Base-by-base conservation (phyloP, 2,797 vertebrate genomes). In the Melopsittacus undulatus region DNA sequence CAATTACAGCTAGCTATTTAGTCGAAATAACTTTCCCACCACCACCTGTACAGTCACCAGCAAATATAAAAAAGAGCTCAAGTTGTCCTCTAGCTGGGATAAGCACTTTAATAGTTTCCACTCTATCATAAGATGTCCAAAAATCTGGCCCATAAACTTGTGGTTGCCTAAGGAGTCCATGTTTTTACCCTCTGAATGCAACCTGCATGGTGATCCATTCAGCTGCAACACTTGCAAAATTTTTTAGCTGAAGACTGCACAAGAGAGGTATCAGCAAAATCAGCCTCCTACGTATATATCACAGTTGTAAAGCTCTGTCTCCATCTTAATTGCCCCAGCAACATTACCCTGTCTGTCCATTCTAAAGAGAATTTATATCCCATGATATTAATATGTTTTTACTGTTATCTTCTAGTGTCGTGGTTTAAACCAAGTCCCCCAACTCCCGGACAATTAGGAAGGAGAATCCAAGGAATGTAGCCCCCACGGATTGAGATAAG, bases 301-400 rank as follows among this genome's bases (percentile, higher is more conserved):
- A 79, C 10, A 63, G 32, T 45, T 62, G 32, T 69, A 84, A 80
- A 42, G 54, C 21, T 78, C 34, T 57, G 4, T 61, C 48, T 93
- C 45, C 82, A 18, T 73, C 66, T 87, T 89, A 93, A 91, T 81
- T 96, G 42, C 46, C 54, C 2, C 8, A 79, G 69, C 67, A 92
- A 73, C 68, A 43, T 81, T 92, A 83, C 10, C 19, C 21, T 77
- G 27, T 18, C 20, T 48, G 29, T n/a, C 80, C 29, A n/a, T 81
- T 69, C 32, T 49, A 80, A 94, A 75, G 88, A 54, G 62, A 84
- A 82, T 73, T 92, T 77, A 32, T 88, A 63, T 88, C 27, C 30
- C 79, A 66, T 59, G 29, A 68, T 88, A 61, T 66, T 76, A 93
- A 94, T 92, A 76, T 54, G 77, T 40, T 76, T 96, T 90, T 90